These are phyloP conservation scores for Hippocampus comes DNA, from an alignment of 2,113 vertebrate species.

Conservation along the genomic window DNA sequence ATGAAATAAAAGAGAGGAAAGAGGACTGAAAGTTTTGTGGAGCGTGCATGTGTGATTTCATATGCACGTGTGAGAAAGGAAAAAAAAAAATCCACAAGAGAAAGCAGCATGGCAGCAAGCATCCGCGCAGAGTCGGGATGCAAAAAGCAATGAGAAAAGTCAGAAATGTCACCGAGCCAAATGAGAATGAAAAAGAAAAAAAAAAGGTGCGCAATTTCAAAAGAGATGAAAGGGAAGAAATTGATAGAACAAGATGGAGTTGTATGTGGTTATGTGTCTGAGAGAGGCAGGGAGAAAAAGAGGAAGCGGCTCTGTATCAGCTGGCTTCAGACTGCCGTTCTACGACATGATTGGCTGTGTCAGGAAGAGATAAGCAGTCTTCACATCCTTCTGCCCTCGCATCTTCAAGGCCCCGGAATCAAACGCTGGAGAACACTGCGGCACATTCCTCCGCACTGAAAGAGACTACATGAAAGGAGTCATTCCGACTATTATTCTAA, in stretches of 20 bases:
- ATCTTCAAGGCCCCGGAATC: constrained; percentile 64
- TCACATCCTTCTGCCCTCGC: constrained; percentile 58
- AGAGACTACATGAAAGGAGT: constrained; percentile 62
- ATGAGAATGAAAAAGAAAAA: neutral
- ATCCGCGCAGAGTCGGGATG: neutral
- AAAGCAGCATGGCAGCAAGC: neutral
- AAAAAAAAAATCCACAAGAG: neutral
- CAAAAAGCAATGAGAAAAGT: constrained; percentile 3
- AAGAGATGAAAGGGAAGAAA: constrained; percentile 29
- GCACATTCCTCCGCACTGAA: constrained; percentile 47
- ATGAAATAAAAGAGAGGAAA: neutral
- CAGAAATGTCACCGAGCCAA: constrained; percentile 18
- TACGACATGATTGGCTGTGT: constrained; percentile 64
- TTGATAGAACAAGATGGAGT: constrained; percentile 19
- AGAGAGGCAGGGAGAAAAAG: neutral
- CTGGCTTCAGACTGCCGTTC: constrained; percentile 57
- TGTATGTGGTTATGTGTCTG: neutral
- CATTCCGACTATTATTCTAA: constrained; percentile 65
- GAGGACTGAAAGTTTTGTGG: neutral
- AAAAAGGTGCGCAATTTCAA: constrained; percentile 21
- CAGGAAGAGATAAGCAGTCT: constrained; percentile 64
- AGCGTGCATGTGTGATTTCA: constrained; percentile 3
- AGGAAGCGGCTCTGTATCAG: constrained; percentile 24
- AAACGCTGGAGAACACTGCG: constrained; percentile 51
- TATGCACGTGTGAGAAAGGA: neutral